A percentile compares a stretch with the other conserved stretches of the same genome.
phyloP scores from a whole-genome alignment of 2,113 vertebrate species.

The Caretta caretta region DNA sequence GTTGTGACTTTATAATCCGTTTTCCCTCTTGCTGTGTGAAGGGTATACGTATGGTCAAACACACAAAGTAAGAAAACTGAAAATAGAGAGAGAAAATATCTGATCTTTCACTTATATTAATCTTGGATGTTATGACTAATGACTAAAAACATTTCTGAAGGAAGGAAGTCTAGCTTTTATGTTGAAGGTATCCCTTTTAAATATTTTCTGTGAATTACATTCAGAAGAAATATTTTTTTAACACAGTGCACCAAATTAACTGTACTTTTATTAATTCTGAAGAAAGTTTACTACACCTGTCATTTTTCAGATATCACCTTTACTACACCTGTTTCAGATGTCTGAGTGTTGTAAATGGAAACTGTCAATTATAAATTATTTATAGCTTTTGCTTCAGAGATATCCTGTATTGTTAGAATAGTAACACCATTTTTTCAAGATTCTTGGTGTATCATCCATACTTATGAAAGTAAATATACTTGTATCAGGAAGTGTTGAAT shows the following conservation, averaged over 20 bases:
- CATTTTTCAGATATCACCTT: slow-evolving; percentile 40
- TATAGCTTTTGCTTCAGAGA: not conserved
- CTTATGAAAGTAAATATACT: not conserved
- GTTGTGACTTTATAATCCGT: not conserved
- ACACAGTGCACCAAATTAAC: slow-evolving; percentile 1
- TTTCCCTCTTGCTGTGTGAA: not conserved
- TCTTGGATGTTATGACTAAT: not conserved
- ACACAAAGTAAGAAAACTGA: not conserved
- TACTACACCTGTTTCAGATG: slow-evolving; percentile 52
- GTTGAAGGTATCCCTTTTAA: not conserved
- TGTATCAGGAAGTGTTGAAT: rapidly evolving
- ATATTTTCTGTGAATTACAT: slow-evolving; percentile 1
- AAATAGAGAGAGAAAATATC: not conserved
- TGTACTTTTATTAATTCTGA: not conserved
- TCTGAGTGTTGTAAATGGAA: slow-evolving; percentile 11
- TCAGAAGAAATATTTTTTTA: not conserved
- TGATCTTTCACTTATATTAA: not conserved
- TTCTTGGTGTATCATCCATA: not conserved
- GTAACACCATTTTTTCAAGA: not conserved
- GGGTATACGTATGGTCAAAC: not conserved
- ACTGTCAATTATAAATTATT: not conserved
- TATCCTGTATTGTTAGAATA: not conserved
- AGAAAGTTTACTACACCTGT: slow-evolving; percentile 38
- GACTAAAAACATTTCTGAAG: not conserved
- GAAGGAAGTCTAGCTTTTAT: not conserved